Evolutionary conservation across 1,140 invertebrate species (phyloP).

Genomic region (Nasonia giraulti): DNA sequence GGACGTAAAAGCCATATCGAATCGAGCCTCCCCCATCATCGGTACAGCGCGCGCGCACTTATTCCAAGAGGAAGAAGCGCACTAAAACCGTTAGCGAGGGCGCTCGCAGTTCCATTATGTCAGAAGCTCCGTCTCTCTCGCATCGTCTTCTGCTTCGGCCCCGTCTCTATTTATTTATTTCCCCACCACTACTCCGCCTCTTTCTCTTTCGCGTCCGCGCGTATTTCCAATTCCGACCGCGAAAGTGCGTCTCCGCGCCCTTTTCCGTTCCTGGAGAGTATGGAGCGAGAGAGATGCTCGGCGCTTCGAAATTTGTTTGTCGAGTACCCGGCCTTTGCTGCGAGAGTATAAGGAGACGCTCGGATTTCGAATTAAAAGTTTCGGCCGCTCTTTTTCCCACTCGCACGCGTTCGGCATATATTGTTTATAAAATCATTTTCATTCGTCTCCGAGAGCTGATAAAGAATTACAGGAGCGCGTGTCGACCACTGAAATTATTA

Average conservation of each 20-base stretch:
- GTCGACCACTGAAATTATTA: neutral
- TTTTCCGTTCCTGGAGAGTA: neutral
- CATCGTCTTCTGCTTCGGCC: slow-evolving; percentile 1
- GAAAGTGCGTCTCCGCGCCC: neutral
- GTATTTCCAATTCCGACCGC: slow-evolving; percentile 13
- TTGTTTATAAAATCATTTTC: neutral
- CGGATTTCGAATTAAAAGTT: slow-evolving; percentile 29
- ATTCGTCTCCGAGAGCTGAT: no score
- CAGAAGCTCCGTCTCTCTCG: neutral
- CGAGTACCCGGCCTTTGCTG: neutral
- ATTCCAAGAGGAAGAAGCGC: neutral
- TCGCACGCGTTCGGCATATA: neutral
- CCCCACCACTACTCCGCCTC: neutral
- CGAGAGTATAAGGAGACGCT: neutral
- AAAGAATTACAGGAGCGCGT: no score
- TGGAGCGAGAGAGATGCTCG: neutral
- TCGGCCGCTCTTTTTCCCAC: neutral
- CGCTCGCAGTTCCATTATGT: neutral
- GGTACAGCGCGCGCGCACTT: neutral
- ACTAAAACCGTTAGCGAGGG: neutral
- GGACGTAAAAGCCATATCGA: neutral
- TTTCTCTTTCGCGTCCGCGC: neutral
- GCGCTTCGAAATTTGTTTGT: slow-evolving; percentile 25
- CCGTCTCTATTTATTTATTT: neutral
- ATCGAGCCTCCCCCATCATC: neutral